Evolutionary conservation across 2,888 invertebrate genomes (phyloP).

Genomic region (Calephelis perditalis): DNA sequence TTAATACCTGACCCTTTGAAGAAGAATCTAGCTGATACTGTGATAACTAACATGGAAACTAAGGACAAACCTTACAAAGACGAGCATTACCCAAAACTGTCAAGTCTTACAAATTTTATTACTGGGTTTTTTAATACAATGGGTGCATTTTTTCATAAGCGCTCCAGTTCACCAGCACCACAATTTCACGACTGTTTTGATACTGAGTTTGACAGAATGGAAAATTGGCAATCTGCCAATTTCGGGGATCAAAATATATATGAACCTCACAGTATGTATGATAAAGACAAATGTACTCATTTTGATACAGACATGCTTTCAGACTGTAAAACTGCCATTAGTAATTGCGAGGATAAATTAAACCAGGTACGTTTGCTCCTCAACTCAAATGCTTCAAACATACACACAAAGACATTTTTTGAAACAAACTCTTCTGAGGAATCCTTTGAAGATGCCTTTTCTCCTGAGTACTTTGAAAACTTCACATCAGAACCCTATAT

Average conservation of each 20-base stretch:
- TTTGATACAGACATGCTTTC: slow-evolving; percentile 45
- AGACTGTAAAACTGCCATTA: slow-evolving; percentile 44
- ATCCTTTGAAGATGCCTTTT: slow-evolving; percentile 57
- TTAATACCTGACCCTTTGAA: slow-evolving; percentile 55
- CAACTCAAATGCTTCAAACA: slow-evolving; percentile 32
- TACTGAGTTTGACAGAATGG: slow-evolving; percentile 35
- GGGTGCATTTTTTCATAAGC: slow-evolving; percentile 50
- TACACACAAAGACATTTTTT: slow-evolving; percentile 39
- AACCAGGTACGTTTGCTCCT: slow-evolving; percentile 49
- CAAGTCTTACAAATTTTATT: slow-evolving; percentile 47
- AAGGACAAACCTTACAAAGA: too few species aligned
- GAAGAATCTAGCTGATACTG: slow-evolving; percentile 62
- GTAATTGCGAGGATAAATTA: slow-evolving; percentile 55
- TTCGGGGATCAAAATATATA: slow-evolving; percentile 54
- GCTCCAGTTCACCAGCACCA: slow-evolving; percentile 39
- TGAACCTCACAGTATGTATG: slow-evolving; percentile 40
- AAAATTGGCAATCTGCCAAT: slow-evolving; percentile 54
- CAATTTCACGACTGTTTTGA: slow-evolving; percentile 49
- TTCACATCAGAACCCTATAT: slow-evolving; percentile 42
- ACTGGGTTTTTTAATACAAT: slow-evolving; percentile 56
- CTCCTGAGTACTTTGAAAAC: slow-evolving; percentile 51
- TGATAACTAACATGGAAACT: slow-evolving; percentile 35
- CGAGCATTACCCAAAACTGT: too few species aligned
- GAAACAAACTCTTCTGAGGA: slow-evolving; percentile 52
- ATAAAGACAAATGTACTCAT: slow-evolving; percentile 35